These are phyloP conservation scores for Cyprinella venusta DNA, from an alignment of 2,797 vertebrate species.

Conservation along the genomic window DNA sequence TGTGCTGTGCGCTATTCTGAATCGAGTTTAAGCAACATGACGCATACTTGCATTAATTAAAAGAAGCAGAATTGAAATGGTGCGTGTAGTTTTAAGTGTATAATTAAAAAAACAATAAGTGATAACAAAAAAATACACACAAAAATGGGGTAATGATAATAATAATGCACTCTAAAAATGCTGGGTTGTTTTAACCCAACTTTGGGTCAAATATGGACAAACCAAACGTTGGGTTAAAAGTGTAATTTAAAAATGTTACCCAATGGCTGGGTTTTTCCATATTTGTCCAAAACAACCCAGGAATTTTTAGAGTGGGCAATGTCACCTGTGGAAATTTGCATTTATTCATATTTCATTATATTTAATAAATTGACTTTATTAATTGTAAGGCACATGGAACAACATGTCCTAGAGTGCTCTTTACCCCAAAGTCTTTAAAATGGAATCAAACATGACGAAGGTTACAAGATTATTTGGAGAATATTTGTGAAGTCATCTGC, in stretches of 20 bases:
- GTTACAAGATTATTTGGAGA: not conserved
- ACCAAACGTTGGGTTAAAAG: too few species aligned
- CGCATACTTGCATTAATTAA: not conserved
- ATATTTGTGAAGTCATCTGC: not conserved
- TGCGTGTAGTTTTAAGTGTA: not conserved
- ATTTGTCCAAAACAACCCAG: too few species aligned
- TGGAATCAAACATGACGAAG: not conserved
- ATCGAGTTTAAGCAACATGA: not conserved
- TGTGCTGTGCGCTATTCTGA: not conserved
- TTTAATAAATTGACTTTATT: not conserved
- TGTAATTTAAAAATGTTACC: too few species aligned
- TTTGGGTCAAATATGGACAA: too few species aligned
- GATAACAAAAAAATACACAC: not conserved
- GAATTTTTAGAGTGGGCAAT: not conserved
- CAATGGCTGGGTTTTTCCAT: too few species aligned
- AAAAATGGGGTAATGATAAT: not conserved
- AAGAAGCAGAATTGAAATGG: not conserved
- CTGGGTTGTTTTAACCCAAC: too few species aligned
- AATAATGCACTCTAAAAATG: too few species aligned
- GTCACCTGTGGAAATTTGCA: not conserved
- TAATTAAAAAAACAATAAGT: too few species aligned
- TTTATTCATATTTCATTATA: not conserved
- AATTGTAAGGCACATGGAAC: not conserved
- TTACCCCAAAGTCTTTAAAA: not conserved
- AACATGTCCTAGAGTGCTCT: not conserved